A percentile compares a stretch with the other conserved stretches of the same genome.
phyloP scores from a whole-genome alignment of 2,888 invertebrate species.

The Aricia artaxerxes region DNA sequence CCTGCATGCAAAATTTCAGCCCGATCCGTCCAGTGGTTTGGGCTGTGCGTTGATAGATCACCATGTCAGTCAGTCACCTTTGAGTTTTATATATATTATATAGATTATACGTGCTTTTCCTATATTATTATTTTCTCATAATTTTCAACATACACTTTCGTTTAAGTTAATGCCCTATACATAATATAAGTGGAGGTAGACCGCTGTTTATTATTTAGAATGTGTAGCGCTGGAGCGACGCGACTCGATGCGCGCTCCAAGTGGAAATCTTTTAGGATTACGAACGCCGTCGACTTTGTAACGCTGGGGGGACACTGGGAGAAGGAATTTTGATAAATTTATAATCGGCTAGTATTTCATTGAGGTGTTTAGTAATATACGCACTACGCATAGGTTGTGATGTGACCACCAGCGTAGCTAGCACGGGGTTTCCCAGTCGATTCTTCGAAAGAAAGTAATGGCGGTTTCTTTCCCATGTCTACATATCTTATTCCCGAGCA shows the following conservation, averaged over 20 bases:
- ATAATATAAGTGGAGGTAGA: slow-evolving; percentile 37
- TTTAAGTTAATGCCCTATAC: slow-evolving; percentile 11
- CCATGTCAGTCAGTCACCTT: too few relatives aligned
- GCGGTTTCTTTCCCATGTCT: too few relatives aligned
- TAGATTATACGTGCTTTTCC: background rate
- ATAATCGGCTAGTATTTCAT: background rate
- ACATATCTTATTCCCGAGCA: too few relatives aligned
- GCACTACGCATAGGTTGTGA: too few relatives aligned
- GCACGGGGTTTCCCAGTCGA: too few relatives aligned
- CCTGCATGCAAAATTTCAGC: too few relatives aligned
- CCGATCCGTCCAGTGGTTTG: too few relatives aligned
- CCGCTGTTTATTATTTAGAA: slow-evolving; percentile 80
- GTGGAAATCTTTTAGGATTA: slow-evolving; percentile 82
- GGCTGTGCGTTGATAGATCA: too few relatives aligned
- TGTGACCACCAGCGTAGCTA: too few relatives aligned
- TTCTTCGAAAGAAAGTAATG: too few relatives aligned
- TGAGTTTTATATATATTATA: too few relatives aligned
- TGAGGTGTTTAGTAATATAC: too few relatives aligned
- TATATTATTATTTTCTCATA: background rate
- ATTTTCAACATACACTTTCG: background rate
- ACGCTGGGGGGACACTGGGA: slow-evolving; percentile 49
- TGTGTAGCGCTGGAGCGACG: slow-evolving; percentile 75
- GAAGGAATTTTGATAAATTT: slow-evolving; percentile 29
- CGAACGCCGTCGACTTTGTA: slow-evolving; percentile 67
- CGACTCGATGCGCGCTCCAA: slow-evolving; percentile 79